Percentiles rank a stretch among this genome's conserved stretches.
Conservation (phyloP, 37 sponge, comb jelly and placozoan species). For the Dysidea cf. avara region DNA sequence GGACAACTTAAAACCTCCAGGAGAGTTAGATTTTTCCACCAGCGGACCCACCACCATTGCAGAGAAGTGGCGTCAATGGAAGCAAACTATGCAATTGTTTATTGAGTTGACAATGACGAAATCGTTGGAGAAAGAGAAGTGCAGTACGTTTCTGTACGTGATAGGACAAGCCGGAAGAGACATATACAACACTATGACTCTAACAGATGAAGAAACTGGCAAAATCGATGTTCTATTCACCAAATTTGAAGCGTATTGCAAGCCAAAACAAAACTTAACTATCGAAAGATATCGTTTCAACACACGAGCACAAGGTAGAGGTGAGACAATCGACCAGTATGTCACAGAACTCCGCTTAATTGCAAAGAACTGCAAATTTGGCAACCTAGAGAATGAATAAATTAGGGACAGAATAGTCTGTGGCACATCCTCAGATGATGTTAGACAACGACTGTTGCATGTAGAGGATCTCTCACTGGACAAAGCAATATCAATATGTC, state of each 20-base stretch:
- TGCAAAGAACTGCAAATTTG: slow-evolving; percentile 3
- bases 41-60: neutral
- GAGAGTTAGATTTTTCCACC: neutral
- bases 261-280: slow-evolving; percentile 7
- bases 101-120: neutral
- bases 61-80: slow-evolving; percentile 6
- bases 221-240: neutral
- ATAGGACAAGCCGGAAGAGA: slow-evolving; percentile 1
- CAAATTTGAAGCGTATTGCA: slow-evolving; percentile 5
- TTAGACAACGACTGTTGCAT: slow-evolving; percentile 1
- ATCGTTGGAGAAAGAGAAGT: slow-evolving; percentile 4
- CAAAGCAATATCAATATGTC: slow-evolving; percentile 5
- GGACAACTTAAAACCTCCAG: slow-evolving; percentile 4
- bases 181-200: slow-evolving; percentile 1
- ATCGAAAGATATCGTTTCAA: slow-evolving; percentile 1
- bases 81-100: neutral
- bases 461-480: too few relatives aligned
- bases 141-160: neutral
- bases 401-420: slow-evolving; percentile 5
- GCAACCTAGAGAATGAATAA: slow-evolving; percentile 2
- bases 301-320: neutral
- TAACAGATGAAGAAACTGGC: neutral
- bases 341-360: slow-evolving; percentile 15
- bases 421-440: slow-evolving; percentile 2
- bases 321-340: slow-evolving; percentile 4